Conservation (phyloP, 1,140 invertebrate species). For the Ceratosolen fusciceps region DNA sequence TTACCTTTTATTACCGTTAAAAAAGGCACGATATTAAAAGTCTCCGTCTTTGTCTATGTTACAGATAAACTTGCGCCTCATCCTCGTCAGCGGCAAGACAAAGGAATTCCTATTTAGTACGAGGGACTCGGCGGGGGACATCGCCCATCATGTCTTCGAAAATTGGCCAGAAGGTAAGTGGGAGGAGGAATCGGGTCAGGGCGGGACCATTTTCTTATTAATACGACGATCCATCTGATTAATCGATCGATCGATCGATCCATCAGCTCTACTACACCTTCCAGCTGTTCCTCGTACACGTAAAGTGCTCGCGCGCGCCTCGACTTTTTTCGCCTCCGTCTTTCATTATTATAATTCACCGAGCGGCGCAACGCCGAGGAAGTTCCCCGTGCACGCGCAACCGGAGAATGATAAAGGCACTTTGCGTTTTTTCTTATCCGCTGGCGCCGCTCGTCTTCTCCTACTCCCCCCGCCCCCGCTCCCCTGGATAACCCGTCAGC, state of each 20-base stretch:
- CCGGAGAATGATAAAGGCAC: neutral
- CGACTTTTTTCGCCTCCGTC: no score
- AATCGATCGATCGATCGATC: neutral
- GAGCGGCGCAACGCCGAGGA: neutral
- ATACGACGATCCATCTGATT: neutral
- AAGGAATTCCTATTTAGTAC: conserved; percentile 98
- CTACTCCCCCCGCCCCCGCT: neutral
- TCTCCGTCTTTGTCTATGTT: conserved; percentile 67
- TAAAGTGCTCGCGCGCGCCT: no score
- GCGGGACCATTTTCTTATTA: neutral
- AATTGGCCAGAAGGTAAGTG: conserved; percentile 95
- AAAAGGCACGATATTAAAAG: neutral
- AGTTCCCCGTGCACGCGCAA: neutral
- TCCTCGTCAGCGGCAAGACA: conserved; percentile 98
- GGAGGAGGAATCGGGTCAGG: neutral
- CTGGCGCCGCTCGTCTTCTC: neutral
- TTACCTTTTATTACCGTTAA: no score
- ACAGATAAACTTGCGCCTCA: conserved; percentile 96
- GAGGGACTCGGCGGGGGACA: conserved; percentile 96
- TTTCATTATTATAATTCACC: conserved; percentile 3
- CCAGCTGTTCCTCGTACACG: no score
- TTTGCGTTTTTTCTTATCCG: no score
- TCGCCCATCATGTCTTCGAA: conserved; percentile 98
- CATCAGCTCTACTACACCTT: no score
- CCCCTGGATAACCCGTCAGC: no score